Evolutionary conservation across 2,797 vertebrate genomes (phyloP).

Genomic region (Pteronotus mesoamericanus): DNA sequence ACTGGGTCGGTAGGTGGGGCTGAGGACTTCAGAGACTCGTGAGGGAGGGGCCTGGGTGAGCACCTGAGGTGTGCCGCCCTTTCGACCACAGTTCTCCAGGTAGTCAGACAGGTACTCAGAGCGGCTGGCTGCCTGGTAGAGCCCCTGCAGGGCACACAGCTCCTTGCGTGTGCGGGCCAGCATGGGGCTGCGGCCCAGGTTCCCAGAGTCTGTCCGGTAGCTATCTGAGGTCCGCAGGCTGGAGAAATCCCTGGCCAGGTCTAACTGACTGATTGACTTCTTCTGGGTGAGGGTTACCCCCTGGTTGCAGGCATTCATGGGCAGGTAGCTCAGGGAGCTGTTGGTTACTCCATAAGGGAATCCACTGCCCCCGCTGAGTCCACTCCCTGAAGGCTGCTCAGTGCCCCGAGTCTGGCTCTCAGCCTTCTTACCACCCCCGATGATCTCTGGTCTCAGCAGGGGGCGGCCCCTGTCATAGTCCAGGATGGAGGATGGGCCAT

Average conservation of each 20-base stretch:
- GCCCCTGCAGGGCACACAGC: constrained; percentile 84
- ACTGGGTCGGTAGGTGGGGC: constrained; percentile 74
- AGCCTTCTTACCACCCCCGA: constrained; percentile 85
- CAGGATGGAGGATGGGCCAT: constrained; percentile 82
- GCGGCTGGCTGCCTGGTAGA: constrained; percentile 81
- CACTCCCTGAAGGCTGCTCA: constrained; percentile 78
- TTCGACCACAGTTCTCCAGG: constrained; percentile 83
- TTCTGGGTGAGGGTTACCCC: constrained; percentile 83
- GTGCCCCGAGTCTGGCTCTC: constrained; percentile 83
- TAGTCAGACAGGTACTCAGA: constrained; percentile 82
- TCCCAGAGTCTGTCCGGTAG: constrained; percentile 58
- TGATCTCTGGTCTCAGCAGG: constrained; percentile 86
- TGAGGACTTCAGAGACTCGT: constrained; percentile 84
- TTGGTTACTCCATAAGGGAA: constrained; percentile 81
- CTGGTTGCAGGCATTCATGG: constrained; percentile 64
- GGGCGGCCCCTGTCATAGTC: constrained; percentile 83
- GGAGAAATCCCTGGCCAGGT: constrained; percentile 91
- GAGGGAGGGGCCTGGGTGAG: constrained; percentile 67
- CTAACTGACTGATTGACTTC: constrained; percentile 93
- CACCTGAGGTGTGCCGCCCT: constrained; percentile 67
- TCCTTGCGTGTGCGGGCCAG: constrained; percentile 79
- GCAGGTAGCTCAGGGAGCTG: constrained; percentile 86
- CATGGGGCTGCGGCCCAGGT: constrained; percentile 57
- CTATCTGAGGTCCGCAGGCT: constrained; percentile 85
- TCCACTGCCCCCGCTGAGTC: constrained; percentile 85